These are phyloP conservation scores for Peromyscus maniculatus DNA, from an alignment of 2,113 vertebrate species.

Conservation along the genomic window DNA sequence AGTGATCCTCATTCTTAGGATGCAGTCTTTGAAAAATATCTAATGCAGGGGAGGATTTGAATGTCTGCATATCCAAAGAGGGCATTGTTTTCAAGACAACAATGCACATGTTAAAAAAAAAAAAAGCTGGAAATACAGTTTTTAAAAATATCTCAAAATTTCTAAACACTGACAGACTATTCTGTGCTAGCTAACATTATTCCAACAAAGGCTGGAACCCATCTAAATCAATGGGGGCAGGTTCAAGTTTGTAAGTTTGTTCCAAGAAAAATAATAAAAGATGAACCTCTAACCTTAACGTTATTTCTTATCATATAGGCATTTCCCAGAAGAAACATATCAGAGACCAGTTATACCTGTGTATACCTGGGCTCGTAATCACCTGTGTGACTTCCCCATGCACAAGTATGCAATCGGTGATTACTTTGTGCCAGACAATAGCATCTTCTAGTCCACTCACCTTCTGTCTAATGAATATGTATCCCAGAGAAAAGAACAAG, in stretches of 20 bases:
- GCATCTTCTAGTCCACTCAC: neutral
- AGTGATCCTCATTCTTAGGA: neutral
- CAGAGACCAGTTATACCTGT: neutral
- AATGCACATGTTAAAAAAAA: neutral
- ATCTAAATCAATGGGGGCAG: neutral
- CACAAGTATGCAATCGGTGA: neutral
- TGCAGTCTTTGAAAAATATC: neutral
- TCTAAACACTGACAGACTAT: neutral
- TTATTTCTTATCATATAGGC: neutral
- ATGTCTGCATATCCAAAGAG: neutral
- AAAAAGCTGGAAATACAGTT: neutral
- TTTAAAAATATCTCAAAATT: neutral
- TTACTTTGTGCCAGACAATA: neutral
- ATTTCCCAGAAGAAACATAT: neutral
- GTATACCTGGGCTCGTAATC: neutral
- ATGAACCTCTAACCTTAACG: neutral
- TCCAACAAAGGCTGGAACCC: neutral
- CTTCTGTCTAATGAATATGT: neutral
- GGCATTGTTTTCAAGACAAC: neutral
- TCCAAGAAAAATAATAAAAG: neutral
- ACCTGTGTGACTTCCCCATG: neutral
- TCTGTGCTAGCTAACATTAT: neutral
- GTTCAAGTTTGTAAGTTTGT: neutral
- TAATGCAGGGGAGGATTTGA: neutral
- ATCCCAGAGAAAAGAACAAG: neutral